Conservation (phyloP, 35 echinoderm and acorn worm genomes). For the Antedon bifida region DNA sequence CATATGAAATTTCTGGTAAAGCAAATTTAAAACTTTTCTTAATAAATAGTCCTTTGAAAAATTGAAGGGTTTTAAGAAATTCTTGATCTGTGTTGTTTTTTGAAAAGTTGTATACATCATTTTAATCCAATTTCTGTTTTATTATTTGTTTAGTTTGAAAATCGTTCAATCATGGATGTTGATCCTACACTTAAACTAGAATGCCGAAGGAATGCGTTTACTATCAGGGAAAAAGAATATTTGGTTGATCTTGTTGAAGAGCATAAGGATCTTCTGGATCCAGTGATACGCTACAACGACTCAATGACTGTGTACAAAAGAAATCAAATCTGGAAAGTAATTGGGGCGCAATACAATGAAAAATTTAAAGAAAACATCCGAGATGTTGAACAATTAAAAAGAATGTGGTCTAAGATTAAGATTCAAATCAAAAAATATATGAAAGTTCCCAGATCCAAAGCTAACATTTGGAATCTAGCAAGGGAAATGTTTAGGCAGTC, state of each 20-base stretch:
- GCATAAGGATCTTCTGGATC: neutral
- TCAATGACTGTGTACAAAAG: neutral
- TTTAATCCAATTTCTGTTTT: too few relatives aligned
- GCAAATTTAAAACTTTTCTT: too few relatives aligned
- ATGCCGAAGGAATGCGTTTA: neutral
- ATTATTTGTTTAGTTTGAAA: too few relatives aligned
- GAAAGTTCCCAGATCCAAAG: neutral
- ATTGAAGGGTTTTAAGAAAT: too few relatives aligned
- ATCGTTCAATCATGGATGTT: neutral
- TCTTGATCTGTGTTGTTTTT: too few relatives aligned
- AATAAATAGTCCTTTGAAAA: too few relatives aligned
- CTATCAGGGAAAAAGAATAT: neutral
- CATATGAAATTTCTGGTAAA: too few relatives aligned
- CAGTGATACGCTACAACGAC: neutral
- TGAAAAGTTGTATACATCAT: too few relatives aligned
- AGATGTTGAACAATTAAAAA: neutral
- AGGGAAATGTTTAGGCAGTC: neutral
- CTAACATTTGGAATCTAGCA: neutral
- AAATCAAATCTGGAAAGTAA: neutral
- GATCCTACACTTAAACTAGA: neutral
- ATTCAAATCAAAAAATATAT: neutral
- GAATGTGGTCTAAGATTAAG: neutral
- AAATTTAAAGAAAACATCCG: neutral
- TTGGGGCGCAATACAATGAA: neutral
- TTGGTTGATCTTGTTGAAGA: neutral